These are phyloP conservation scores for Pterois miles DNA, from an alignment of 2,797 vertebrate species.

Conservation along the genomic window DNA sequence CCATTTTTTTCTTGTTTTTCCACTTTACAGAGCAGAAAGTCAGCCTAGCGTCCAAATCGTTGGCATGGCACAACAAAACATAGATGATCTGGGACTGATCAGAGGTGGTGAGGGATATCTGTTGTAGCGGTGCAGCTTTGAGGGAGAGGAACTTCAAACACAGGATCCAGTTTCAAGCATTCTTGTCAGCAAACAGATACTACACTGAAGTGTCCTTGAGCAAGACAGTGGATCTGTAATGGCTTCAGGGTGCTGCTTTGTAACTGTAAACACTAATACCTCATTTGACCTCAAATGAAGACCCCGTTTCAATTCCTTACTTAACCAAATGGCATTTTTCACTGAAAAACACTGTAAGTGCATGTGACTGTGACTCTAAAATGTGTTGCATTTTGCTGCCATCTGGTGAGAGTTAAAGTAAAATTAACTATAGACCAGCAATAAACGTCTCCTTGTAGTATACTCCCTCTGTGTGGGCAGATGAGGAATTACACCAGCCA, in stretches of 20 bases:
- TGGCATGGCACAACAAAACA: slow-evolving; percentile 29
- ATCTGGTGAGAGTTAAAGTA: not conserved
- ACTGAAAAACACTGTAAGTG: not conserved
- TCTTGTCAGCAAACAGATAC: slow-evolving; percentile 31
- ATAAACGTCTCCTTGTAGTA: not conserved
- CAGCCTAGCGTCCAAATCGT: not conserved
- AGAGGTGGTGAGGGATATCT: slow-evolving; percentile 18
- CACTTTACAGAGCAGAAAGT: slow-evolving; percentile 18
- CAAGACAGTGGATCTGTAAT: slow-evolving; percentile 11
- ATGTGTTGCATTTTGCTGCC: slow-evolving; percentile 23
- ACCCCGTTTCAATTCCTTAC: not conserved
- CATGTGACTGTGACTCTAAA: not conserved
- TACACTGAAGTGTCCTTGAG: slow-evolving; percentile 37
- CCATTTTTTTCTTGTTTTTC: slow-evolving; percentile 19
- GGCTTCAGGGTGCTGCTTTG: slow-evolving; percentile 9
- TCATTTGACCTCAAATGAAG: not conserved
- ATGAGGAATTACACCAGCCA: slow-evolving; percentile 24
- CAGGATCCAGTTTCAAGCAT: slow-evolving; percentile 30
- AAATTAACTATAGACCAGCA: not conserved
- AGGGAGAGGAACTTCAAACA: slow-evolving; percentile 9
- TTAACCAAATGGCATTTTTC: not conserved
- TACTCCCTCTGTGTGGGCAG: slow-evolving; percentile 10
- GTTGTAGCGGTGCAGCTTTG: not conserved
- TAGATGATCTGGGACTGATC: slow-evolving; percentile 46
- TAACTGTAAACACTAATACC: not conserved